These are phyloP conservation scores for Megaceryle alcyon DNA, from an alignment of 2,797 vertebrate species.

Conservation along the genomic window DNA sequence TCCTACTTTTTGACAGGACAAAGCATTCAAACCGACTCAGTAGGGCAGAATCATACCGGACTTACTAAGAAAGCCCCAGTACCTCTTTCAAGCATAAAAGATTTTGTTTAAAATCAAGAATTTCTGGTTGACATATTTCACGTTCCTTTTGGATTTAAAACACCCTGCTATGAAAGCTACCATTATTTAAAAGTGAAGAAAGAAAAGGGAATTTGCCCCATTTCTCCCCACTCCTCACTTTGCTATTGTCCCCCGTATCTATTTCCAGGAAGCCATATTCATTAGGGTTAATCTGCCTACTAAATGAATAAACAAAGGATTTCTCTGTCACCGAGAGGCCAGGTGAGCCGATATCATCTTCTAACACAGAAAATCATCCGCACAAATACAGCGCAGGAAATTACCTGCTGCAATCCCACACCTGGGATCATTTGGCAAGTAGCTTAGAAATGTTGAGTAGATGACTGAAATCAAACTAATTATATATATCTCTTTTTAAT, in stretches of 20 bases:
- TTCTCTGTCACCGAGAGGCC: conserved; percentile 89
- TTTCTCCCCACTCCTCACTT: conserved; percentile 72
- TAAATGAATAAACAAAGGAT: conserved; percentile 97
- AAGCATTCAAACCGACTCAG: not conserved
- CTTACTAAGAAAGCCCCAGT: not conserved
- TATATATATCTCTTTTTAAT: not conserved
- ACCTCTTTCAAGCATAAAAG: conserved; percentile 1
- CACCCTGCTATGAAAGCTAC: conserved; percentile 85
- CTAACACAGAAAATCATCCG: conserved; percentile 86
- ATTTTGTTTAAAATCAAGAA: conserved; percentile 73
- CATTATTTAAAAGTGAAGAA: conserved; percentile 98
- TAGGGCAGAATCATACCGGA: not conserved
- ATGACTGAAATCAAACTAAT: conserved; percentile 64
- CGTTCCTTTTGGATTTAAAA: conserved; percentile 89
- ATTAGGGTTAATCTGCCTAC: conserved; percentile 88
- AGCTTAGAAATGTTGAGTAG: conserved; percentile 69
- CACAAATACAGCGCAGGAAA: conserved; percentile 87
- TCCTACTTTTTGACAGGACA: not conserved
- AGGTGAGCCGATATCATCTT: conserved; percentile 96
- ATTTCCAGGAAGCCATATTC: conserved; percentile 89
- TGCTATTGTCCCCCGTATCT: conserved; percentile 85
- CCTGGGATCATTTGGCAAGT: conserved; percentile 82
- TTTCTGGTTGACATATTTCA: conserved; percentile 88
- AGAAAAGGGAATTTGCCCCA: conserved; percentile 88
- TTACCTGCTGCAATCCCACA: conserved; percentile 91